Base-by-base conservation (phyloP, 2,797 vertebrate genomes). In the Todus mexicanus region DNA sequence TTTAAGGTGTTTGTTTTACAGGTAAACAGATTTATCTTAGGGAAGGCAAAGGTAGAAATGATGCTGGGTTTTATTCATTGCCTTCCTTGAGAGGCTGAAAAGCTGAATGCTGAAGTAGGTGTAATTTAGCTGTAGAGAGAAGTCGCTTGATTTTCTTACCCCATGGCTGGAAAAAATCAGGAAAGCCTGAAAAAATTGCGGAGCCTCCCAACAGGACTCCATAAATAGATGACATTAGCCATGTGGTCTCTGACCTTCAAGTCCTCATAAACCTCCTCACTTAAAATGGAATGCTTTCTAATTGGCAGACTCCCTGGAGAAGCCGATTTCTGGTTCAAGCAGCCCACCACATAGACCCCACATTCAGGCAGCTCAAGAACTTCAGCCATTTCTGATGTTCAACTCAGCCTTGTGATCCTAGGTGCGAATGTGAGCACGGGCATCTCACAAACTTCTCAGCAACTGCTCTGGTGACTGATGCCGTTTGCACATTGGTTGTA, bases 1-100 rank as follows among this genome's bases (percentile, higher is more conserved):
- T 95, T 92, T 96, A 96, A 94, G 90, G 90, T 22, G 50, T 87
- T 84, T 64, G 14, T 87, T 96, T 94, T 94, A 87, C 94, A 96
- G 94, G 95, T 96, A 96, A 97, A 95, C 92, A 92, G 73, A 95
- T 96, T 94, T 43, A n/a, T 95, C 93, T 94, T 91, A 45, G 73
- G 73, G 82, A 85, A 95, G 66, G 63, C 72, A 82, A 92, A 86
- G 73, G 63, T 29, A 79, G 77, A 77, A 92, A 85, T 33, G 61
- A 59, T 79, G 35, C 25, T 82, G 74, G 35, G 12, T 23, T 70
- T 90, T 77, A 76, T 84, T 83, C 54, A 13, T 71, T 82, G 57
- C 81, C 20, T 69, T 71, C 57, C 61, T 93, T 87, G 77, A 48
- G 71, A 84, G 38, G n/a, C 38, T 37, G 64, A 61, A 82, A 56